These are phyloP conservation scores for Andrena trimmerana DNA, from an alignment of 2,888 invertebrate genomes.

Conservation along the genomic window DNA sequence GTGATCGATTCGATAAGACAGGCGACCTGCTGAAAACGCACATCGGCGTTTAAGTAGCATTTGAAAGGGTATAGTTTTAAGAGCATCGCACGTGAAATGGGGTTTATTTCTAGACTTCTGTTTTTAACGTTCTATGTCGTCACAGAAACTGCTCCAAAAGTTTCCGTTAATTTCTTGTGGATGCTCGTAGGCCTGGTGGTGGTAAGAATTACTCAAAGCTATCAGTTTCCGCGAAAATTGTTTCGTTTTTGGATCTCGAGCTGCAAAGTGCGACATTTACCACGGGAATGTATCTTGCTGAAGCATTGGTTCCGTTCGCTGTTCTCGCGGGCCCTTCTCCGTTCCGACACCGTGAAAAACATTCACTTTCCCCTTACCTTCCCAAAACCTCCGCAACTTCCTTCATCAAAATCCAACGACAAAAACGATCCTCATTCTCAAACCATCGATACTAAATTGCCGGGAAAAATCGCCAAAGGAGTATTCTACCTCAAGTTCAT, in stretches of 20 bases:
- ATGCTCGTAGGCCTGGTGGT: not conserved
- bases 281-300: not conserved
- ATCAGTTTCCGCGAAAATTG: not conserved
- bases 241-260: slow-evolving; percentile 1
- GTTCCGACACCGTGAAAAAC: not conserved
- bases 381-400: not conserved
- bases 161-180: not conserved
- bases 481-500: too few relatives aligned
- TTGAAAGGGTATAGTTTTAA: not conserved
- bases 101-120: not conserved
- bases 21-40: not conserved
- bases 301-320: slow-evolving; percentile 16
- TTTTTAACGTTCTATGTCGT: not conserved
- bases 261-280: not conserved
- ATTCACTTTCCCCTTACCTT: not conserved
- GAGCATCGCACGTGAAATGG: too few relatives aligned
- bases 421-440: not conserved
- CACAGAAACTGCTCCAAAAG: not conserved
- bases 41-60: not conserved
- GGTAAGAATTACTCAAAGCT: slow-evolving; percentile 7
- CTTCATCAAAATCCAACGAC: not conserved
- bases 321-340: slow-evolving; percentile 36
- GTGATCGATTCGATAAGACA: not conserved
- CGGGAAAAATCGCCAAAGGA: too few relatives aligned
- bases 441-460: too few relatives aligned